phyloP scores from a whole-genome alignment of 2,888 invertebrate species.

The Tipula lateralis region DNA sequence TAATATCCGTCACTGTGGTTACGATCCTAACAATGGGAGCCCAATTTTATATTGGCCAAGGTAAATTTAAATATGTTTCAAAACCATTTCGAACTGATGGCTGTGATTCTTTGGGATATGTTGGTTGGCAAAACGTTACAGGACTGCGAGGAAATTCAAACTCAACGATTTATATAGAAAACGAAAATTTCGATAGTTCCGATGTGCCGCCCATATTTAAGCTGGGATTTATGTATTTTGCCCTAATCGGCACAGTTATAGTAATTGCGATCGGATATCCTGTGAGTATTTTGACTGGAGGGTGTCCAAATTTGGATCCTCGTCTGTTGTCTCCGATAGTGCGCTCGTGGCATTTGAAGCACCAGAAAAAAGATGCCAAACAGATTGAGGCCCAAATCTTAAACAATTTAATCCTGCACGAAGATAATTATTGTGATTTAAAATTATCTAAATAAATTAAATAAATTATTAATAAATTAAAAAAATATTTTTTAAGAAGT shows the following conservation, averaged over 20 bases:
- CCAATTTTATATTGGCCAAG: conserved; percentile 46
- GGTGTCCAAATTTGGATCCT: conserved; percentile 34
- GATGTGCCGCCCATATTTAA: conserved; percentile 47
- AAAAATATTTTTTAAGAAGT: not conserved
- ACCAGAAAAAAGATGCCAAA: not conserved
- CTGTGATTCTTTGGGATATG: conserved; percentile 33
- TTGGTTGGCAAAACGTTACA: not conserved
- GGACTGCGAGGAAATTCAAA: not conserved
- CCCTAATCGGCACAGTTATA: conserved; percentile 57
- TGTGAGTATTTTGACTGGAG: conserved; percentile 57
- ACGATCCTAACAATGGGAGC: conserved; percentile 53
- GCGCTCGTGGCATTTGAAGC: conserved; percentile 3
- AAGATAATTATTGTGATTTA: not conserved
- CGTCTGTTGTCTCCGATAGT: conserved; percentile 34
- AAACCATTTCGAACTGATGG: conserved; percentile 36
- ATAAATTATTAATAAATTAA: not conserved
- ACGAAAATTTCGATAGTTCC: not conserved
- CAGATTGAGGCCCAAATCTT: not conserved
- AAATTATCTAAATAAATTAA: not conserved
- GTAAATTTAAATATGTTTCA: conserved; percentile 40
- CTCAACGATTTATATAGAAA: not conserved
- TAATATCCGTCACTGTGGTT: conserved; percentile 52
- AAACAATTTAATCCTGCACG: not conserved
- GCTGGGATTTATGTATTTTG: conserved; percentile 66
- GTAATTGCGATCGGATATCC: conserved; percentile 57